Percentiles rank a stretch among this genome's conserved stretches.
Conservation (phyloP, 2,888 invertebrate genomes). For the Acrobasis repandana region DNA sequence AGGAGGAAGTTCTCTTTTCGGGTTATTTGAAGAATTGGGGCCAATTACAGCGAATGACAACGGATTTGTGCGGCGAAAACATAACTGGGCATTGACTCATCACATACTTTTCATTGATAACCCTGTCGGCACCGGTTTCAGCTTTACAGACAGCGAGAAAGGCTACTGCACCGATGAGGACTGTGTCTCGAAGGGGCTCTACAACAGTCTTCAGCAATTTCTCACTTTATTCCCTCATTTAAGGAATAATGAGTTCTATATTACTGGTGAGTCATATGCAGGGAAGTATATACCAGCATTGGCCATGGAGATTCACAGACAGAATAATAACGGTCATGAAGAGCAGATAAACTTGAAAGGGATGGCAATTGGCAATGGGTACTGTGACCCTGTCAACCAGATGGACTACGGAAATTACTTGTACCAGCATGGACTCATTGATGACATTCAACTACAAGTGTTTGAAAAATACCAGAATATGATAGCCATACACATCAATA, state of each 20-base stretch:
- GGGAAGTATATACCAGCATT: conserved; percentile 81
- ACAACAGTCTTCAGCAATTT: conserved; percentile 80
- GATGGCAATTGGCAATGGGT: conserved; percentile 78
- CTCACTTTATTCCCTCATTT: conserved; percentile 82
- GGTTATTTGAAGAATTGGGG: conserved; percentile 84
- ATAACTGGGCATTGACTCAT: conserved; percentile 83
- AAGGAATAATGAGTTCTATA: conserved; percentile 79
- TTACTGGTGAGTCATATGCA: conserved; percentile 85
- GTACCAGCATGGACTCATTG: conserved; percentile 80
- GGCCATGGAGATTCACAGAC: conserved; percentile 76
- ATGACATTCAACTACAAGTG: conserved; percentile 76
- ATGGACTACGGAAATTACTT: conserved; percentile 75
- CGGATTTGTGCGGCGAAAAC: conserved; percentile 63
- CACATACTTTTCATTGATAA: conserved; percentile 86
- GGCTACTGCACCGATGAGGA: conserved; percentile 82
- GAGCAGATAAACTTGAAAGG: conserved; percentile 79
- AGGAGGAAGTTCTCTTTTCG: conserved; percentile 79
- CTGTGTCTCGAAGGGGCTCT: conserved; percentile 81
- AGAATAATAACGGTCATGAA: conserved; percentile 51
- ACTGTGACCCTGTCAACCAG: conserved; percentile 77
- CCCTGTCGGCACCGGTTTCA: conserved; percentile 86
- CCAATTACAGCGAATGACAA: conserved; percentile 74
- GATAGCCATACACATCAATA: conserved; percentile 82
- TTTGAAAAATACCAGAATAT: conserved; percentile 84
- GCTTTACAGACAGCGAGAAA: conserved; percentile 79